Conservation (phyloP, 2,113 vertebrate genomes). For the Pavo muticus region DNA sequence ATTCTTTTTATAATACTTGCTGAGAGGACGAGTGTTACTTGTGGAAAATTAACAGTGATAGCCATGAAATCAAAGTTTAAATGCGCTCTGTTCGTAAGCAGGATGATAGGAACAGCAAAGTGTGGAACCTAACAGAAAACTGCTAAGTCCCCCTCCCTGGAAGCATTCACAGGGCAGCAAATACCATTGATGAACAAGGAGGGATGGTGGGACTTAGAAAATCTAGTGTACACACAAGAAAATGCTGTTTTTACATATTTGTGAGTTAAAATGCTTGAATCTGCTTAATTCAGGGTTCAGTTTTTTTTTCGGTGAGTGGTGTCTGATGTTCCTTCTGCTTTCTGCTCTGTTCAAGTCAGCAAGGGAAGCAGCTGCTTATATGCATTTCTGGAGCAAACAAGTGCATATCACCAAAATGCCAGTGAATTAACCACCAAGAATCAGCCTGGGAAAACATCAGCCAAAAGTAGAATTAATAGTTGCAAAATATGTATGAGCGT, state of each 20-base stretch:
- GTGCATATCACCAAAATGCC: background rate
- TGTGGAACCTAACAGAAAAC: background rate
- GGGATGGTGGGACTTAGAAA: background rate
- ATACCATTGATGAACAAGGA: background rate
- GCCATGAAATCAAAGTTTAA: background rate
- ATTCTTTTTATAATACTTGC: background rate
- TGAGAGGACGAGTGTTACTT: background rate
- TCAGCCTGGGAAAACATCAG: background rate
- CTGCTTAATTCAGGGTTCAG: background rate
- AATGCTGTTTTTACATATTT: background rate
- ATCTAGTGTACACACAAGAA: background rate
- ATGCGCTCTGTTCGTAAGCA: background rate
- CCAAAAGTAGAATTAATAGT: background rate
- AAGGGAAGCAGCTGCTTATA: background rate
- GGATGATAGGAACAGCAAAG: background rate
- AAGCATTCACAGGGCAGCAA: background rate
- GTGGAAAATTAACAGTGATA: background rate
- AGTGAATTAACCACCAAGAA: background rate
- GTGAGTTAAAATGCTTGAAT: background rate
- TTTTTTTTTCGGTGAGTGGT: background rate
- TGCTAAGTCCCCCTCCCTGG: background rate
- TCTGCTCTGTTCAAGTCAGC: background rate
- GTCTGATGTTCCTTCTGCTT: background rate
- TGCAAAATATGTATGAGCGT: rapidly evolving
- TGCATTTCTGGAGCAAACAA: background rate